Evolutionary conservation across 2,888 invertebrate species (phyloP).

Genomic region (Trissolcus japonicus): DNA sequence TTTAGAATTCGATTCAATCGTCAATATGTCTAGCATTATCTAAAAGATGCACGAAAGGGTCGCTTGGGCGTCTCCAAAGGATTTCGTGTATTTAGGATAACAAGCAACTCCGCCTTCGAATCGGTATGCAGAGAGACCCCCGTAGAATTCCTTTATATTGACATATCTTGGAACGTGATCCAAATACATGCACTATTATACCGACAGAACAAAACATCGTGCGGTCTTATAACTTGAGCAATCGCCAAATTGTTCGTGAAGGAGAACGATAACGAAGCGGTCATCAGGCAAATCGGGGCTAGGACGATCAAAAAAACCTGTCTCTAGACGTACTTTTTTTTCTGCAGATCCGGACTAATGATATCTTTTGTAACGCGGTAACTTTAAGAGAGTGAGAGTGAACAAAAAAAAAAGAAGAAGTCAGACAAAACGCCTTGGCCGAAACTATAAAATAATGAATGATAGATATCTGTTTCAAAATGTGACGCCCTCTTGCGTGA

Average conservation of each 20-base stretch:
- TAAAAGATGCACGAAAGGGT: slow-evolving; percentile 64
- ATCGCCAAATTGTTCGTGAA: slow-evolving; percentile 71
- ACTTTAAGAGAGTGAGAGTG: slow-evolving; percentile 9
- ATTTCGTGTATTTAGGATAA: slow-evolving; percentile 77
- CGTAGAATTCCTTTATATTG: slow-evolving; percentile 75
- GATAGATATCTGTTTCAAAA: slow-evolving; percentile 76
- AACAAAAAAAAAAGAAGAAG: slow-evolving; percentile 16
- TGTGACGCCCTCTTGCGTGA: slow-evolving; percentile 74
- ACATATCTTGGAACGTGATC: slow-evolving; percentile 76
- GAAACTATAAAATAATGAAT: slow-evolving; percentile 68
- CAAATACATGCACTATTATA: slow-evolving; percentile 76
- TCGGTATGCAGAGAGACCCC: slow-evolving; percentile 75
- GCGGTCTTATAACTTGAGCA: slow-evolving; percentile 50
- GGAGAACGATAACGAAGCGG: slow-evolving; percentile 70
- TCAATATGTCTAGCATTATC: slow-evolving; percentile 75
- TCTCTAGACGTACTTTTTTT: slow-evolving; percentile 5
- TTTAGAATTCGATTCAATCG: slow-evolving; percentile 74
- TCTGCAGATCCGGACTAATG: slow-evolving; percentile 34
- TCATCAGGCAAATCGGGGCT: slow-evolving; percentile 67
- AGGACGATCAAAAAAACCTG: slow-evolving; percentile 17
- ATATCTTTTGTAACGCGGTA: slow-evolving; percentile 36
- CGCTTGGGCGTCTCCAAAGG: slow-evolving; percentile 69
- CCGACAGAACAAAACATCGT: slow-evolving; percentile 71
- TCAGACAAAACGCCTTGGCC: slow-evolving; percentile 41
- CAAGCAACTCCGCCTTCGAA: slow-evolving; percentile 73